Evolutionary conservation across 2,888 invertebrate species (phyloP).

Genomic region (Rotaria macrura): DNA sequence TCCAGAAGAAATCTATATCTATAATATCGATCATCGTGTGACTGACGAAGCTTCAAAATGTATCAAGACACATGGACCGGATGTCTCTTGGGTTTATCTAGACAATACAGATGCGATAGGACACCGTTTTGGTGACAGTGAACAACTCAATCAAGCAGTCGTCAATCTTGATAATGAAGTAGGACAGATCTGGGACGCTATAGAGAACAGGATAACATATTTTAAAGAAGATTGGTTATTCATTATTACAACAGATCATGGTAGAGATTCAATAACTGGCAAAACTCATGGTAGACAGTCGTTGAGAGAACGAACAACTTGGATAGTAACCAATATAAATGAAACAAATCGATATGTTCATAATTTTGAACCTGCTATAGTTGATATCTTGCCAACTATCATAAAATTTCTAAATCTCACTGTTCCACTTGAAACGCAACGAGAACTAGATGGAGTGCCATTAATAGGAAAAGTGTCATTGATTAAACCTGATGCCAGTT

Average conservation of each 20-base stretch:
- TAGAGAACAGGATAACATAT: background rate
- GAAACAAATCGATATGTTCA: background rate
- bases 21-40: background rate
- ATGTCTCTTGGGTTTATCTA: constrained; percentile 1
- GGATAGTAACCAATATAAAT: background rate
- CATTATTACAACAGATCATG: background rate
- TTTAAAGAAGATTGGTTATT: background rate
- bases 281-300: background rate
- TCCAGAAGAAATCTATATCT: background rate
- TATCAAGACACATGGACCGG: background rate
- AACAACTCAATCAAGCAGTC: background rate
- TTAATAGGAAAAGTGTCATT: too few relatives aligned
- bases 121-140: background rate
- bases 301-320: background rate
- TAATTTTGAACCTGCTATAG: background rate
- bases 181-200: background rate
- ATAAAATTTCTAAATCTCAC: background rate
- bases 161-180: background rate
- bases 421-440: too few relatives aligned
- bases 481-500: too few relatives aligned
- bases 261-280: background rate
- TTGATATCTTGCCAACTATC: background rate
- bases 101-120: background rate
- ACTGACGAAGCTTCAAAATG: background rate
- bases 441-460: background rate